Conservation (phyloP, 2,797 vertebrate species). For the Sternarchorhynchus goeldii region DNA sequence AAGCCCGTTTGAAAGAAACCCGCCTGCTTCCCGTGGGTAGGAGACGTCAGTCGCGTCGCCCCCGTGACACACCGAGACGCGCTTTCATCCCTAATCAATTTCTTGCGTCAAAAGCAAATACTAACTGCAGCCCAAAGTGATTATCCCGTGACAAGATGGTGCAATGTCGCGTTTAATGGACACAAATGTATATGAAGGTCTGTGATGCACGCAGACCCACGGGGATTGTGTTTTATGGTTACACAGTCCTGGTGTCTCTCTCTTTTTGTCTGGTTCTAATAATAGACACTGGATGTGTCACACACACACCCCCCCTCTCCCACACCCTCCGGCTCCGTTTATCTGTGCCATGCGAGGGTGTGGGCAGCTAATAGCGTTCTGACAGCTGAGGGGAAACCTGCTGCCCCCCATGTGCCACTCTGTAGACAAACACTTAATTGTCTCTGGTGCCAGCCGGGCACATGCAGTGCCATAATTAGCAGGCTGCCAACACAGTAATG, state of each 20-base stretch:
- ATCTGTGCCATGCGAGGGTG: conserved; percentile 27
- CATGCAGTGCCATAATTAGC: conserved; percentile 48
- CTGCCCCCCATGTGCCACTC: conserved; percentile 41
- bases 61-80: conserved; percentile 7
- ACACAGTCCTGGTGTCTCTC: neutral
- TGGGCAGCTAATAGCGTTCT: conserved; percentile 44
- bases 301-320: conserved; percentile 29
- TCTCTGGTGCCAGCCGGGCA: conserved; percentile 39
- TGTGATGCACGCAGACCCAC: neutral
- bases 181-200: neutral
- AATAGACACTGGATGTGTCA: conserved; percentile 30
- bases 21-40: conserved; percentile 7
- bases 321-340: conserved; percentile 33
- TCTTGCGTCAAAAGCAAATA: no score
- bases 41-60: neutral
- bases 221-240: neutral
- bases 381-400: conserved; percentile 52
- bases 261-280: conserved; percentile 23
- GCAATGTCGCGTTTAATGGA: conserved; percentile 16
- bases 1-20: conserved; percentile 33
- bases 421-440: conserved; percentile 51
- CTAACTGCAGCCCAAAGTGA: no score
- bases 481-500: conserved; percentile 41
- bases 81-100: no score
- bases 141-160: neutral